Evolutionary conservation across 2,113 vertebrate genomes (phyloP).

Genomic region (Cacatua alba): DNA sequence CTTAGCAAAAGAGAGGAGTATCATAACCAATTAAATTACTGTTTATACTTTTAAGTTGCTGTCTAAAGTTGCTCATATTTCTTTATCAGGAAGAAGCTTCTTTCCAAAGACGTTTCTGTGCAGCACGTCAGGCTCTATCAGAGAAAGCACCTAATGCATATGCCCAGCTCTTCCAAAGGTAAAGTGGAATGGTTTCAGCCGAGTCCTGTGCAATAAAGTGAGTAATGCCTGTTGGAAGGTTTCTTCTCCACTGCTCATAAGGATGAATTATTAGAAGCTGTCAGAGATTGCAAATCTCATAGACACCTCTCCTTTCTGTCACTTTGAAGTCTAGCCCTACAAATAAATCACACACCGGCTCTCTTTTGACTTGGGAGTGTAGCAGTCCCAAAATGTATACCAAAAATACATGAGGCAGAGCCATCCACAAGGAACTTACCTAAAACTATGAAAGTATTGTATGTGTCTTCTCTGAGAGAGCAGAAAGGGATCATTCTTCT

Average conservation of each 20-base stretch:
- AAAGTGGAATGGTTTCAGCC: background rate
- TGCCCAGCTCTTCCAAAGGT: conserved; percentile 84
- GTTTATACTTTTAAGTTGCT: background rate
- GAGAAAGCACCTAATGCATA: conserved; percentile 75
- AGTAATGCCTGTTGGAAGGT: background rate
- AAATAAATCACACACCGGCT: background rate
- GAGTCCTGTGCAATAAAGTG: background rate
- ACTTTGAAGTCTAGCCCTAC: background rate
- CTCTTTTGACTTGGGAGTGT: background rate
- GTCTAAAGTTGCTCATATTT: background rate
- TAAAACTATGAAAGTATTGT: background rate
- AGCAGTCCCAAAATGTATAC: background rate
- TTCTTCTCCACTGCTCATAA: background rate
- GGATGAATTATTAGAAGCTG: background rate
- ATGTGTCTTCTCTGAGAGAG: background rate
- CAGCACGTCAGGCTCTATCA: conserved; percentile 76
- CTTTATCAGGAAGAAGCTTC: conserved; percentile 83
- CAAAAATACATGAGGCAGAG: background rate
- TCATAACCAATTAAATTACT: background rate
- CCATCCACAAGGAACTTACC: background rate
- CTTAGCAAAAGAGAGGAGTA: background rate
- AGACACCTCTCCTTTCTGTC: background rate
- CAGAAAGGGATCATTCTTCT: background rate
- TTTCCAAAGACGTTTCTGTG: conserved; percentile 72
- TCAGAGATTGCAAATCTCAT: background rate